Evolutionary conservation across 2,797 vertebrate species (phyloP).

Genomic region (Rhinoraja longicauda): DNA sequence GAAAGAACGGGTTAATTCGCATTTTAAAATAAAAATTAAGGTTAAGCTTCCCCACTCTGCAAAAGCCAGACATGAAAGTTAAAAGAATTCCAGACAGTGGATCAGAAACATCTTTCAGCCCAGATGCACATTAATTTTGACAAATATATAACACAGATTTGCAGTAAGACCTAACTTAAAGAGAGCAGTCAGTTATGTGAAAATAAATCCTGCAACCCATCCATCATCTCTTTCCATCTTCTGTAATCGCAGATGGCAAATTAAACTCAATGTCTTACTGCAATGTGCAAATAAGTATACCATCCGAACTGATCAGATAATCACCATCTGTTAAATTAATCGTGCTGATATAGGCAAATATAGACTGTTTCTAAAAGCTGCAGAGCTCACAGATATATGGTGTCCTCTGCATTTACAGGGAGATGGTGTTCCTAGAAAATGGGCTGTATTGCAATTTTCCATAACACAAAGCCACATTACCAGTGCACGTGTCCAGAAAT

Average conservation of each 20-base stretch:
- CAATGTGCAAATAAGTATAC: not conserved
- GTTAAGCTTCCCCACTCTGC: not conserved
- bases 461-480: too few species aligned
- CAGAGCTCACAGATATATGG: too few species aligned
- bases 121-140: not conserved
- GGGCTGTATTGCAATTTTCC: too few species aligned
- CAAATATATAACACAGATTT: not conserved
- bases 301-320: not conserved
- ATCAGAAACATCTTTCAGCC: not conserved
- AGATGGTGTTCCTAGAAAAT: too few species aligned
- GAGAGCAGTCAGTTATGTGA: not conserved
- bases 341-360: not conserved
- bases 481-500: too few species aligned
- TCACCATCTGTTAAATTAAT: not conserved
- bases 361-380: not conserved
- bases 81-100: not conserved
- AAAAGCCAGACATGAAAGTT: conserved; percentile 12
- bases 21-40: not conserved
- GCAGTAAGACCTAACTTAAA: not conserved
- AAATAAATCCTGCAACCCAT: not conserved
- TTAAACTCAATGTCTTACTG: not conserved
- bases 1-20: not conserved
- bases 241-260: not conserved
- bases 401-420: too few species aligned
- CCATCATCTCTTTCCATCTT: not conserved